Evolutionary conservation across 2,113 vertebrate genomes (phyloP).

Genomic region (Eulemur macaco): DNA sequence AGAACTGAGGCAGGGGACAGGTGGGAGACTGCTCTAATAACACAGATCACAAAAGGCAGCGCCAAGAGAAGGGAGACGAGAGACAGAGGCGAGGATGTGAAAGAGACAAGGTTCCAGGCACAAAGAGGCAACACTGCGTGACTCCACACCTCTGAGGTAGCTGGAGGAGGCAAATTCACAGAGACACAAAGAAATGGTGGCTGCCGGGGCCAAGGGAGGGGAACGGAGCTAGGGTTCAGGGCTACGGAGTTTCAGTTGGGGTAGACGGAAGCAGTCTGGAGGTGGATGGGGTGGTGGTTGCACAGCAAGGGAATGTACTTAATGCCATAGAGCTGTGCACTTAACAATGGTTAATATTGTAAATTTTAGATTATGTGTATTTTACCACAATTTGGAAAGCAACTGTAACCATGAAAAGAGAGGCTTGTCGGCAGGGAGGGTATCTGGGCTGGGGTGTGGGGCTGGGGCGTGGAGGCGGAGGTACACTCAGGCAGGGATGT

Average conservation of each 20-base stretch:
- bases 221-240: not conserved
- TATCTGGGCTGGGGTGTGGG: not conserved
- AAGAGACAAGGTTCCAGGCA: not conserved
- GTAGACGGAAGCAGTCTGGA: not conserved
- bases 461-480: fast-evolving
- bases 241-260: not conserved
- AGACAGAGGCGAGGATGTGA: not conserved
- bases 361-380: not conserved
- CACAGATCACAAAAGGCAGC: not conserved
- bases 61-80: fast-evolving
- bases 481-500: not conserved
- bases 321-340: not conserved
- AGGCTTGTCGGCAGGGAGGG: not conserved
- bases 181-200: not conserved
- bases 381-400: not conserved
- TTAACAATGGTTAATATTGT: not conserved
- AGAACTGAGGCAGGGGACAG: not conserved
- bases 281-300: not conserved
- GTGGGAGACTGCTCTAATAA: not conserved
- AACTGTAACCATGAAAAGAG: not conserved
- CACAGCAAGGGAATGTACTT: not conserved
- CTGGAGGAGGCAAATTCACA: fast-evolving
- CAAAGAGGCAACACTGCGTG: not conserved
- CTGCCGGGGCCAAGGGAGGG: not conserved
- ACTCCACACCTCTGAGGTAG: not conserved